phyloP scores from a whole-genome alignment of 2,888 invertebrate species.

The Chrysodeixis includens region DNA sequence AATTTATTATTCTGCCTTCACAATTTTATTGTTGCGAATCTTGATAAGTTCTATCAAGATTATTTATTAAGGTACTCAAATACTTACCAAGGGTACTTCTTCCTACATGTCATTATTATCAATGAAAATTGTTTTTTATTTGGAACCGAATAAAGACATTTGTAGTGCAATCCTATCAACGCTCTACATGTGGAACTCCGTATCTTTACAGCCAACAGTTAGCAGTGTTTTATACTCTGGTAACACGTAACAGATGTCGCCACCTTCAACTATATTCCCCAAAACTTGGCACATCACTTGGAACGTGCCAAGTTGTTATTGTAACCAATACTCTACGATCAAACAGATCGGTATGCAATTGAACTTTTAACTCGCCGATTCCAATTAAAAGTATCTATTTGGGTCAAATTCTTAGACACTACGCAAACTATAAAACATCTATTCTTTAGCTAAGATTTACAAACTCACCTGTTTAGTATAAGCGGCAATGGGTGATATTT shows the following conservation, averaged over 20 bases:
- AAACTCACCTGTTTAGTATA: constrained; percentile 53
- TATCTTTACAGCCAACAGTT: not conserved
- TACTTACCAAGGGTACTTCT: too few relatives aligned
- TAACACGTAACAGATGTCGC: not conserved
- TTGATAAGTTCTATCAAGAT: too few relatives aligned
- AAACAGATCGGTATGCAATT: not conserved
- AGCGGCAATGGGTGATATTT: constrained; percentile 28
- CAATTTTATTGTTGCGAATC: too few relatives aligned
- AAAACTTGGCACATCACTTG: not conserved
- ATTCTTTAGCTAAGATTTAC: constrained; percentile 16
- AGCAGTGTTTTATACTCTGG: not conserved
- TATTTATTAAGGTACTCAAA: too few relatives aligned
- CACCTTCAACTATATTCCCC: not conserved
- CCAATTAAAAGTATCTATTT: constrained; percentile 53
- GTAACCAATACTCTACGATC: not conserved
- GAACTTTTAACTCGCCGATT: not conserved
- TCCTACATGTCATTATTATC: too few relatives aligned
- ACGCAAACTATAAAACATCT: constrained; percentile 32
- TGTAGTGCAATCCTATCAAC: too few relatives aligned
- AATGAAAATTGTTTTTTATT: too few relatives aligned
- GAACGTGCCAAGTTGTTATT: not conserved
- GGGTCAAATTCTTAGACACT: constrained; percentile 63
- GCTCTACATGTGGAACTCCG: too few relatives aligned
- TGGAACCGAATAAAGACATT: too few relatives aligned
- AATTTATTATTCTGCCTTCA: too few relatives aligned